Evolutionary conservation across 2,888 invertebrate species (phyloP), one percentile per base, ranked within the genome.

Genomic region (Eupithecia vulgata): DNA sequence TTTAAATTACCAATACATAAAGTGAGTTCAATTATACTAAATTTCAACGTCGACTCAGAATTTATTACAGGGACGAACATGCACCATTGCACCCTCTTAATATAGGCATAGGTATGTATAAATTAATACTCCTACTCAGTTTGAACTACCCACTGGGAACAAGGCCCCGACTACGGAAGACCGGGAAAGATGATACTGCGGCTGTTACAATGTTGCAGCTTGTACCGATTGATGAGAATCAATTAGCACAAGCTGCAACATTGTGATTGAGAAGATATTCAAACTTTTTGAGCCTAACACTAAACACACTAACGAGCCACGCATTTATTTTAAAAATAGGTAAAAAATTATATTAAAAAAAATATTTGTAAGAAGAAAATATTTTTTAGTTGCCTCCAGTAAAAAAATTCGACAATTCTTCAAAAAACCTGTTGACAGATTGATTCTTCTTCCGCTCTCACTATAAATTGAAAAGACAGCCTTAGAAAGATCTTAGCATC

Each of bases 61-160:
- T 87, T 85, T 88, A 88, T 85, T 78, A 80, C 67, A 80, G 78
- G 77, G 64, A 21, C 65, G n/a, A 25, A 21, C 65, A 65, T 40
- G 34, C 35, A 37, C 21, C 65, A 40, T 21, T 65, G 85, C 81
- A 76, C 82, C 80, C 83, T 85, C 81, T 83, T 83, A 81, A 81
- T 83, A 75, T 76, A 83, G 76, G 82, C 78, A 6, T 10, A 81
- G 30, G 30, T 86, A 84, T 83, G 81, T 84, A 86, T 88, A 88
- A 89, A 88, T 84, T 82, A 85, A 82, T 82, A 81, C 83, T 83
- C 83, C 82, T 82, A 65, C 65, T n/a, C 65, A 65, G 35, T 52
- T 52, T 34, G 3, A 67, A 40, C 86, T 81, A 81, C 81, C 82
- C 81, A 78, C 84, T 83, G 84, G 82, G 73, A 71, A 83, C 84